Base-by-base conservation (phyloP, 2,113 vertebrate genomes). In the Cynoglossus semilaevis region DNA sequence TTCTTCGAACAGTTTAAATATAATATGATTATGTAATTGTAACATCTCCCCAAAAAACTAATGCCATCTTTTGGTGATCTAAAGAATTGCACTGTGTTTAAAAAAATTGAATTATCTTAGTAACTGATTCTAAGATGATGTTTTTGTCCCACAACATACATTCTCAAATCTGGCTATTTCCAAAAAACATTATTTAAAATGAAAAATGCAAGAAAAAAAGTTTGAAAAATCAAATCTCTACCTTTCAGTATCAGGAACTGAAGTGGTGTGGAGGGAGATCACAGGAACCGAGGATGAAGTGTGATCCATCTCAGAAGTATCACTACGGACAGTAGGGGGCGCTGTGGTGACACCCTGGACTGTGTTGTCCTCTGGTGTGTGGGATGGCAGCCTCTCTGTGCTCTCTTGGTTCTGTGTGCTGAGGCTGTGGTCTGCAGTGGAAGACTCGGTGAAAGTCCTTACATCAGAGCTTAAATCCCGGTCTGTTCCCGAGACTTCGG, bases 161-260 rank as follows among this genome's bases (percentile, higher is more conserved):
- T 6, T 29, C 22, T 29, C 2, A 29, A 29, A 29, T 6, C 22
- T 29, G 2, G 2, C 22, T 29, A 29, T 38, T 3, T 16, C 3
- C 19, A 37, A 51, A 44, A 19, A 12, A 0, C 11, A 47, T n/a
- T n/a, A n/a, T n/a, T n/a, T n/a, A n/a, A n/a, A n/a, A n/a, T n/a
- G n/a, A n/a, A n/a, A 1, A 44, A 9, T 44, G 3, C 15, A 44
- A 44, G 11, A 46, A 12, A 6, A 37, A 42, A 2, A 15, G 36
- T n/a, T n/a, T 15, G 38, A 11, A 19, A 36, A 17, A 16, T 0
- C 6, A 4, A 29, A 29, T 29, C 3, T 29, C 4, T 67, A 88
- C 87, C 83, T 82, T 9, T 85, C 76, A 16, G 88, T 89, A 1
- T 61, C 50, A 38, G 83, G 61, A 45, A 49, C 65, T 14, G 81